Evolutionary conservation across 2,888 invertebrate species (phyloP), one percentile per base, ranked within the genome.

Genomic region (Coenonympha glycerion): DNA sequence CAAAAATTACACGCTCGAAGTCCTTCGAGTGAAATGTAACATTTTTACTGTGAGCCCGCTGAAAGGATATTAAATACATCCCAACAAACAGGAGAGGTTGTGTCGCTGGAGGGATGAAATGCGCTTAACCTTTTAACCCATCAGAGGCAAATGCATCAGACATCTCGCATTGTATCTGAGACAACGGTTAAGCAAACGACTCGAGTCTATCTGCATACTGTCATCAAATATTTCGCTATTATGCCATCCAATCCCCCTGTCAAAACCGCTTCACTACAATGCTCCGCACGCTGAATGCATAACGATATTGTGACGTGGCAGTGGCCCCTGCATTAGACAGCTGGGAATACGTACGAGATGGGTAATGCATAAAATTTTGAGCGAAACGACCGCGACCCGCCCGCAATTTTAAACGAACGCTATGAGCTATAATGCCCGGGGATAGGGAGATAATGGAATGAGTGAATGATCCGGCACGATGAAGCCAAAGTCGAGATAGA

Each of bases 321-420:
- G 53, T 54, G 49, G 52, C 54, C 52, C 46, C 53, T 61, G 61
- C 52, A 58, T 55, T 53, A 57, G 58, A 61, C 60, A 57, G 57
- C 45, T 50, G 57, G 51, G 58, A 57, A 55, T 57, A 55, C 47
- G 49, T 31, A 55, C 49, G 34, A 50, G 39, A 52, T 55, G 57
- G 61, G 59, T 66, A 66, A 67, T 66, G 67, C 67, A 67, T 65
- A 66, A 62, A 64, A 66, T 67, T 66, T 64, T 56, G 54, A 59
- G 54, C 56, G 49, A 45, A 50, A 52, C 61, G 53, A 54, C 59
- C 59, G 56, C 58, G 56, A 55, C 55, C 55, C 54, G 51, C 39
- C 53, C 57, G 54, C 58, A 51, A 52, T 58, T 58, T 61, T 60
- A 57, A 62, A 56, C 55, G 57, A 58, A 55, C 58, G 53, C 59